These are phyloP conservation scores for Leptinotarsa peninsularis DNA, from an alignment of 2,888 invertebrate species.

Conservation along the genomic window DNA sequence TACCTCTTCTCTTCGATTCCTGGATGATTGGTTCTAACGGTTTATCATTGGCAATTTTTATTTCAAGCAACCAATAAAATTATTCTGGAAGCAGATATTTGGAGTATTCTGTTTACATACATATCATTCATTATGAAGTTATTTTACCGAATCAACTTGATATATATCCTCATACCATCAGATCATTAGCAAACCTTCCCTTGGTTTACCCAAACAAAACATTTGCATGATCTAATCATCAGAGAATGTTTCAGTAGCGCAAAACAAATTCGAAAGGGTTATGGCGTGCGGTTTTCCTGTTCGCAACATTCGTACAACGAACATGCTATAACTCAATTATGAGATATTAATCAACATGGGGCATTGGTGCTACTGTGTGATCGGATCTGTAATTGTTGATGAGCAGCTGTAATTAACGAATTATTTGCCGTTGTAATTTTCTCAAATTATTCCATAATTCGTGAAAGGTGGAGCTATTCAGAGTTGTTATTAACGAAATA, in stretches of 20 bases:
- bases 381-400: slow-evolving; percentile 8
- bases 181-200: too few relatives aligned
- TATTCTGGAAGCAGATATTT: too few relatives aligned
- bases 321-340: slow-evolving; percentile 30
- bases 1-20: too few relatives aligned
- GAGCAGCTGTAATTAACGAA: slow-evolving; percentile 1
- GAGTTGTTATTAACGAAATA: too few relatives aligned
- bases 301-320: neutral
- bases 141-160: too few relatives aligned
- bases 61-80: too few relatives aligned
- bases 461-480: neutral
- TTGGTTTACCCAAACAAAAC: neutral
- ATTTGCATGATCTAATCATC: slow-evolving; percentile 19
- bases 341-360: slow-evolving; percentile 20
- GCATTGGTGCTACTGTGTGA: slow-evolving; percentile 1
- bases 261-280: slow-evolving; percentile 14
- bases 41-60: too few relatives aligned
- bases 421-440: neutral
- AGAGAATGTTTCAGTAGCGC: slow-evolving; percentile 2
- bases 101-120: too few relatives aligned
- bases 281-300: slow-evolving; percentile 4
- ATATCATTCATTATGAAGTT: too few relatives aligned
- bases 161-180: too few relatives aligned
- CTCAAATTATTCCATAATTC: neutral
- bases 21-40: too few relatives aligned